Conservation (phyloP, 2,888 invertebrate species). For the Phengaris arion region DNA sequence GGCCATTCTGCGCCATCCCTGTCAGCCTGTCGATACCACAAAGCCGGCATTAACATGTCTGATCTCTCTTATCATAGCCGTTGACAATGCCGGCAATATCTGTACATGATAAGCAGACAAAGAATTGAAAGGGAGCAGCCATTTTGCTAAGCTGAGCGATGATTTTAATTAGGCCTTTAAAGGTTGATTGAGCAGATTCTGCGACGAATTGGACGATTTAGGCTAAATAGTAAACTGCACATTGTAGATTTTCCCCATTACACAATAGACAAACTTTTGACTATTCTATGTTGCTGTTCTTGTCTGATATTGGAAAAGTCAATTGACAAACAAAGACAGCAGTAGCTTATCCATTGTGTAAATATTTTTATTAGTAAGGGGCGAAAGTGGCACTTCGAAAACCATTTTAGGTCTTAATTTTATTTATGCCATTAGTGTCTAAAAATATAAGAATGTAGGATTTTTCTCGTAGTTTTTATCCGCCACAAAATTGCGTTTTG, state of each 20-base stretch:
- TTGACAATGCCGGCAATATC: constrained; percentile 13
- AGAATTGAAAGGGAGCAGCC: neutral
- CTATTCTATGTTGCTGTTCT: no score
- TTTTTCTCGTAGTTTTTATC: no score
- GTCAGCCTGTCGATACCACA: constrained; percentile 21
- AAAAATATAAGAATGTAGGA: no score
- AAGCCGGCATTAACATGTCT: constrained; percentile 25
- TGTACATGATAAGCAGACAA: constrained; percentile 5
- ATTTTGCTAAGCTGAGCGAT: neutral
- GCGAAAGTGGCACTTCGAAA: no score
- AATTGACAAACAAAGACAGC: no score
- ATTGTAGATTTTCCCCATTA: neutral
- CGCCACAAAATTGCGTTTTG: no score
- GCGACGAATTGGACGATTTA: neutral
- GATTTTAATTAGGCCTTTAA: constrained; percentile 18
- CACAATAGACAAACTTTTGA: no score
- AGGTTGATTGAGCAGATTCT: constrained; percentile 10
- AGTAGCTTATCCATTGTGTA: no score
- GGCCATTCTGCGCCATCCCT: constrained; percentile 9
- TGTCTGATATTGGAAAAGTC: no score
- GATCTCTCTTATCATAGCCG: constrained; percentile 15
- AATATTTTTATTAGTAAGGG: no score
- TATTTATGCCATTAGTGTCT: no score
- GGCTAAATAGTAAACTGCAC: neutral
- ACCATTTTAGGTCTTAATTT: no score